Evolutionary conservation across 92 coral and sea anemone genomes (phyloP).

Genomic region (Actinernus sp.): DNA sequence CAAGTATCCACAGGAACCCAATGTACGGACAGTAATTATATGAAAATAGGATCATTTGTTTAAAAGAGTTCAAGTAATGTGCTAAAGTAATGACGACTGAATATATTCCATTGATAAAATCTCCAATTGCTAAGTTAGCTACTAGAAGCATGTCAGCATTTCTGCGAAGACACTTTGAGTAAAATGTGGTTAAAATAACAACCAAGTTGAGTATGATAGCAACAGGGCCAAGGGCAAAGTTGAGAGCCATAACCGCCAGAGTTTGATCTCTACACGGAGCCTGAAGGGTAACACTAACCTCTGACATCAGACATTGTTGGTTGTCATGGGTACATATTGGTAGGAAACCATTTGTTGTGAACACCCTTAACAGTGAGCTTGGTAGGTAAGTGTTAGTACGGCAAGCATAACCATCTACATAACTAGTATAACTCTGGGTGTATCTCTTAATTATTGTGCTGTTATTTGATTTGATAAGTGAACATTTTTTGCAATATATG

Average conservation of each 20-base stretch:
- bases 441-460: neutral
- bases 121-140: constrained; percentile 33
- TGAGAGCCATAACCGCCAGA: constrained; percentile 1
- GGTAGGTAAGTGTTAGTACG: constrained; percentile 3
- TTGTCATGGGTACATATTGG: constrained; percentile 12
- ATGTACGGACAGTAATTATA: constrained; percentile 6
- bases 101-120: constrained; percentile 15
- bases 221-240: no score
- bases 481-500: constrained; percentile 2
- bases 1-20: constrained; percentile 15
- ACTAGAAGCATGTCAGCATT: constrained; percentile 13
- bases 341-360: constrained; percentile 25
- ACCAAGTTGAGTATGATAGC: constrained; percentile 10
- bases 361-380: neutral
- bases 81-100: constrained; percentile 12
- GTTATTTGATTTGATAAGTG: constrained; percentile 11
- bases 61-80: constrained; percentile 4
- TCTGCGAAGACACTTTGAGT: constrained; percentile 13
- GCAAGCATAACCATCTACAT: constrained; percentile 9
- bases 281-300: constrained; percentile 4
- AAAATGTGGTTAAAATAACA: neutral
- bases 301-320: no score
- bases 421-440: neutral
- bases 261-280: constrained; percentile 26
- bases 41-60: constrained; percentile 13